Evolutionary conservation across 1,140 invertebrate species (phyloP).

Genomic region (Aphis craccivora): DNA sequence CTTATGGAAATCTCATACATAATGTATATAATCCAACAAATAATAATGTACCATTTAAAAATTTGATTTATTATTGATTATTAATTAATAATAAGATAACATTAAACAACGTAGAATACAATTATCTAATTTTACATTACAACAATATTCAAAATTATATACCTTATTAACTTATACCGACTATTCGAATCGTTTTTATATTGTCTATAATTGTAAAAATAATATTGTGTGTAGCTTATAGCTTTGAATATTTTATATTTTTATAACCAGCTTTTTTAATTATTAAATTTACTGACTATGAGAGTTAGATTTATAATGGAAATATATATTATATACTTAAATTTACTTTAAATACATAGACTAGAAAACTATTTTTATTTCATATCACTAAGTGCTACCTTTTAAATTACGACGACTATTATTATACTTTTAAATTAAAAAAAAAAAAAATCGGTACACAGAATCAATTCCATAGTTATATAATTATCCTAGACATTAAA

Average conservation of each 20-base stretch:
- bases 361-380: background rate
- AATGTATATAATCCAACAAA: background rate
- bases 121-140: background rate
- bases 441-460: background rate
- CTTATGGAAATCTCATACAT: background rate
- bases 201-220: background rate
- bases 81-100: background rate
- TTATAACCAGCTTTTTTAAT: background rate
- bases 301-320: background rate
- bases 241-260: background rate
- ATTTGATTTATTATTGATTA: background rate
- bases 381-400: background rate
- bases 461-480: background rate
- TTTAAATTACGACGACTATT: background rate
- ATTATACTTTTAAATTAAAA: background rate
- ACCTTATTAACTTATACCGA: background rate
- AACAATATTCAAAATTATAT: background rate
- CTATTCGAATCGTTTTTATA: background rate
- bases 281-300: background rate
- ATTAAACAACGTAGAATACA: background rate
- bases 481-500: background rate
- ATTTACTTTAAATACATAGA: background rate
- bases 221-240: background rate
- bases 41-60: background rate
- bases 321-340: background rate